phyloP scores from a whole-genome alignment of 1,140 invertebrate species.

The Drosophila guanche region DNA sequence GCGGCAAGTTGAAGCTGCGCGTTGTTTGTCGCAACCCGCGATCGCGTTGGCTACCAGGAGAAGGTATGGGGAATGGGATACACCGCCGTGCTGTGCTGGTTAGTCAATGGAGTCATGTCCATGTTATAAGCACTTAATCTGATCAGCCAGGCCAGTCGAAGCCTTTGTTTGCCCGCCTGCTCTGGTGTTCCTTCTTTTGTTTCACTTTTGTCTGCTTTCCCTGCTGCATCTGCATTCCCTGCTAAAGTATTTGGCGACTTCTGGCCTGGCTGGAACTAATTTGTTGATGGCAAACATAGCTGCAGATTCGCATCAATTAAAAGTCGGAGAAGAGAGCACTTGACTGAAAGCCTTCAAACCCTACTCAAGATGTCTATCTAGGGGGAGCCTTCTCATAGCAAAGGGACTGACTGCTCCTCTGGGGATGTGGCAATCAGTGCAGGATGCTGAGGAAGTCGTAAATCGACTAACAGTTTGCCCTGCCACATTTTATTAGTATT shows the following conservation, averaged over 20 bases:
- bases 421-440: conserved; percentile 41
- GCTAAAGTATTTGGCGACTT: conserved; percentile 72
- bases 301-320: conserved; percentile 64
- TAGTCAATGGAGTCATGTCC: conserved; percentile 79
- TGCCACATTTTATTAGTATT: conserved; percentile 61
- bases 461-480: conserved; percentile 67
- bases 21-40: conserved; percentile 24
- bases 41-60: conserved; percentile 24
- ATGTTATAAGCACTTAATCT: conserved; percentile 81
- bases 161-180: conserved; percentile 63
- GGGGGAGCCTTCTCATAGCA: too few relatives aligned
- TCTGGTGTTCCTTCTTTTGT: conserved; percentile 18
- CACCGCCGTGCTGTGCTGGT: conserved; percentile 36
- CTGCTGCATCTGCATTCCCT: conserved; percentile 11
- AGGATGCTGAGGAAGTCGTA: conserved; percentile 76
- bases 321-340: conserved; percentile 34
- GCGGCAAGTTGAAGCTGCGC: conserved; percentile 30
- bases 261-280: conserved; percentile 58
- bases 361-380: conserved; percentile 75
- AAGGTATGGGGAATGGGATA: conserved; percentile 6
- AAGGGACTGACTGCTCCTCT: conserved; percentile 2
- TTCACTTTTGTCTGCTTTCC: conserved; percentile 5
- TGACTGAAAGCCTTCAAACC: conserved; percentile 79
- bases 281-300: conserved; percentile 53
- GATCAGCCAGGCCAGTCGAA: too few relatives aligned